Evolutionary conservation across 2,888 invertebrate species (phyloP).

Genomic region (Leptinotarsa rubiginosa): DNA sequence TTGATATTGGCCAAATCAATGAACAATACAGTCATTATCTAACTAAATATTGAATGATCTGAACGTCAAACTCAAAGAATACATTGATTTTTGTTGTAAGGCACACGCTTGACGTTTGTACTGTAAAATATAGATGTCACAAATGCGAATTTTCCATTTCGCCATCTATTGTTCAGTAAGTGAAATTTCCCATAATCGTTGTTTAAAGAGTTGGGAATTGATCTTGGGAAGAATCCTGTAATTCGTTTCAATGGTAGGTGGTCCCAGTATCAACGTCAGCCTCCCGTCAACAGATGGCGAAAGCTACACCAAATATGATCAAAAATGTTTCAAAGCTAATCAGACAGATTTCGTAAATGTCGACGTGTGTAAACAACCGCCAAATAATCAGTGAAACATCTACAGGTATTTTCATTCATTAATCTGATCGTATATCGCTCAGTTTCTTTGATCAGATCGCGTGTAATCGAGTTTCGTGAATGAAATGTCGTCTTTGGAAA

Average conservation of each 20-base stretch:
- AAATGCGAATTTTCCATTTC: accelerated
- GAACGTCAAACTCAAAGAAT: too few relatives aligned
- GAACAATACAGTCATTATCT: too few relatives aligned
- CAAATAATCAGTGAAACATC: background rate
- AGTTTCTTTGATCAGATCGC: background rate
- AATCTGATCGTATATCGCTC: background rate
- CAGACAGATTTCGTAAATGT: slow-evolving; percentile 11
- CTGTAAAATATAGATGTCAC: too few relatives aligned
- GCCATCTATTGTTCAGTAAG: too few relatives aligned
- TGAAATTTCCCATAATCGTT: too few relatives aligned
- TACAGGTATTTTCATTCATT: background rate
- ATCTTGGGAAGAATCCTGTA: too few relatives aligned
- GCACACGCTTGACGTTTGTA: too few relatives aligned
- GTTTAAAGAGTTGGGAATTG: too few relatives aligned
- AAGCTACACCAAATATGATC: background rate
- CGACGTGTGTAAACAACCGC: slow-evolving; percentile 7
- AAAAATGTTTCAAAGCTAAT: background rate
- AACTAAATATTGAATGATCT: too few relatives aligned
- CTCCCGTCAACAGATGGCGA: background rate
- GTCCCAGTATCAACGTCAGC: background rate
- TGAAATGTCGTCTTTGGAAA: slow-evolving; percentile 13
- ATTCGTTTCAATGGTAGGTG: too few relatives aligned
- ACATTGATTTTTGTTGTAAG: too few relatives aligned
- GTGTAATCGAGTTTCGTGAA: background rate
- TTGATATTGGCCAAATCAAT: too few relatives aligned